Evolutionary conservation across 2,888 invertebrate species (phyloP), one percentile per base, ranked within the genome.

Genomic region (Cryptosula pallasiana): DNA sequence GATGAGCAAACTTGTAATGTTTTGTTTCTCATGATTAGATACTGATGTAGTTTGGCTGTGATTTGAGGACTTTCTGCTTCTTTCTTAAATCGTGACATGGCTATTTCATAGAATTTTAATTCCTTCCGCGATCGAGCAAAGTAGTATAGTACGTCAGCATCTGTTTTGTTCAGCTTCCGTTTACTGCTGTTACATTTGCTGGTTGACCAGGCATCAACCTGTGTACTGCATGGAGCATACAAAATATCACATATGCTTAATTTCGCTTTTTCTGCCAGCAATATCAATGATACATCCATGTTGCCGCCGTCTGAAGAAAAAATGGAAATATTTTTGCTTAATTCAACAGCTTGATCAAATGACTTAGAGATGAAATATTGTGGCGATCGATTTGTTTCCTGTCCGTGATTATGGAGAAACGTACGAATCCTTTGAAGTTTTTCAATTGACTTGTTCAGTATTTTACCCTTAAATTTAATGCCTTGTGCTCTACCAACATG

Each of bases 161-260:
- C 13, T 32, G 63, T 16, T 63, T 63, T 34, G 3, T 63, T 32
- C 13, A 63, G 27, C 5, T 2, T 2, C 16, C 2, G 2, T 32
- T 63, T 63, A 2, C 27, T 63, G 27, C 9, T 5, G n/a, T 63
- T 63, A n/a, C 63, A 63, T 32, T 63, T 63, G 5, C 32, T 63
- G 32, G 63, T 27, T 32, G 27, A 9, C 63, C 63, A 63, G n/a
- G 13, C 5, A 32, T 29, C 32, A 9, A 29, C 63, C 5, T n/a
- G 25, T 3, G 3, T 32, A 32, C 32, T 63, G 32, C 63, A 63
- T 16, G 63, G 63, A 3, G 2, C 32, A 32, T 63, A 63, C 29
- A 63, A 32, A 63, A 63, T 32, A 27, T 63, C 63, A n/a, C 63
- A 63, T n/a, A 63, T 9, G 27, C 34, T n/a, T n/a, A 63, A 27